A percentile compares a stretch with the other conserved stretches of the same genome.
phyloP scores from a whole-genome alignment of 2,797 vertebrate species.

The Xiphophorus birchmanni region DNA sequence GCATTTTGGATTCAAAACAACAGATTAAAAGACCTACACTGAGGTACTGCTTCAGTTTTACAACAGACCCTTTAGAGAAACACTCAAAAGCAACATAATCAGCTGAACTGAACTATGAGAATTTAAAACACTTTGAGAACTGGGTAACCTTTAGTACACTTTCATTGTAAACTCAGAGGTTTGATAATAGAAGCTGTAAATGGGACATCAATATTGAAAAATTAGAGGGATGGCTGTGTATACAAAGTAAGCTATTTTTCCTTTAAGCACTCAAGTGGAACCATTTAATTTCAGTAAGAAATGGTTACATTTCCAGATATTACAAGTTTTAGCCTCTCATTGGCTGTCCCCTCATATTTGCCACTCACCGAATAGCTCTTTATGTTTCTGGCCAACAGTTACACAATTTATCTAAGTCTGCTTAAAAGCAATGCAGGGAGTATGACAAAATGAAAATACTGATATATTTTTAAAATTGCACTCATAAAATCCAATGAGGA shows the following conservation, averaged over 20 bases:
- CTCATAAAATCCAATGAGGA: slow-evolving; percentile 6
- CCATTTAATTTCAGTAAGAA: slow-evolving; percentile 63
- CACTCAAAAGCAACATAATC: background rate
- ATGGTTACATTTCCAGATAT: slow-evolving; percentile 58
- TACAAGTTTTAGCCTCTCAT: slow-evolving; percentile 33
- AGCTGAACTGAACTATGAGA: slow-evolving; percentile 37
- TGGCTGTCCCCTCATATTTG: background rate
- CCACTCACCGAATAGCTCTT: background rate
- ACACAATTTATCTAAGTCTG: slow-evolving; percentile 26
- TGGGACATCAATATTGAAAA: slow-evolving; percentile 32
- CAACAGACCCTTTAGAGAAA: slow-evolving; percentile 24
- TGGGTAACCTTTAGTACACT: slow-evolving; percentile 42
- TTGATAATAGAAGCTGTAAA: slow-evolving; percentile 51
- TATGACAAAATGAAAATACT: slow-evolving; percentile 30
- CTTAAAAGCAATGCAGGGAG: slow-evolving; percentile 28
- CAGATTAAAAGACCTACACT: slow-evolving; percentile 4
- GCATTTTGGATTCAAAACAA: background rate
- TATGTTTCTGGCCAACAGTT: slow-evolving; percentile 41
- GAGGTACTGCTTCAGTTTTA: slow-evolving; percentile 34
- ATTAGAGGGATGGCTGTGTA: slow-evolving; percentile 39
- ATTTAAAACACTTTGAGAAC: slow-evolving; percentile 46
- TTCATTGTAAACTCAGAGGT: slow-evolving; percentile 47
- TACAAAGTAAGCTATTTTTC: slow-evolving; percentile 46
- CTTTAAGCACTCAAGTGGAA: slow-evolving; percentile 52
- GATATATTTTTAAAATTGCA: slow-evolving; percentile 14